Evolutionary conservation across 2,797 vertebrate genomes (phyloP).

Genomic region (Petrocephalus sullivani): DNA sequence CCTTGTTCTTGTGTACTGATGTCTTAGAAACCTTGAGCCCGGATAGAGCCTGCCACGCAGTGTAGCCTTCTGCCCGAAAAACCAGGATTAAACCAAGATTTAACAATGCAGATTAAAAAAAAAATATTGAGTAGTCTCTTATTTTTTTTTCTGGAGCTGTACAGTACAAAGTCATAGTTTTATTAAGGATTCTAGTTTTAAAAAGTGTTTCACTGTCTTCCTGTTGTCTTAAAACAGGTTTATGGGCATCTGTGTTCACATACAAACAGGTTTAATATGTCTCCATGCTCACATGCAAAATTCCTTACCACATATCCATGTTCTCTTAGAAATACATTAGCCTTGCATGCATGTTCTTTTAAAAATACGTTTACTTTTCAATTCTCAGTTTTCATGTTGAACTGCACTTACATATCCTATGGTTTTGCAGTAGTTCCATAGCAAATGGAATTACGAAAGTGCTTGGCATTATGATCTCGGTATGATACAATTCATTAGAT

Average conservation of each 20-base stretch:
- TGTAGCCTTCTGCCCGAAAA: too few species aligned
- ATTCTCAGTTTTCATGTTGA: neutral
- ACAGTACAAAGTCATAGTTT: neutral
- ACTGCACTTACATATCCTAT: neutral
- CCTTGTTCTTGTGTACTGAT: too few species aligned
- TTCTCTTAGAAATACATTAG: neutral
- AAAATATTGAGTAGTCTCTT: too few species aligned
- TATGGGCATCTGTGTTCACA: neutral
- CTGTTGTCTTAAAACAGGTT: neutral
- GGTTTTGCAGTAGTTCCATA: neutral
- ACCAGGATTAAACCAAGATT: too few species aligned
- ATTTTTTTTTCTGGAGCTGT: too few species aligned
- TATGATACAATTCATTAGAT: neutral
- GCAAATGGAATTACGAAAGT: neutral
- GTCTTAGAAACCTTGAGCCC: too few species aligned
- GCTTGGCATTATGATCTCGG: neutral
- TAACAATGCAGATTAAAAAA: too few species aligned
- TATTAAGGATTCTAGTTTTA: neutral
- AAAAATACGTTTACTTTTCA: neutral
- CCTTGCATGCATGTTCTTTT: neutral
- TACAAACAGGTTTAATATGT: neutral
- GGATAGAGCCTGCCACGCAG: too few species aligned
- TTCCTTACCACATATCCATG: neutral
- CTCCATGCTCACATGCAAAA: neutral
- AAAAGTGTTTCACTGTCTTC: neutral